Base-by-base conservation (phyloP, 2,113 vertebrate species). In the Vulpes ferrilata region DNA sequence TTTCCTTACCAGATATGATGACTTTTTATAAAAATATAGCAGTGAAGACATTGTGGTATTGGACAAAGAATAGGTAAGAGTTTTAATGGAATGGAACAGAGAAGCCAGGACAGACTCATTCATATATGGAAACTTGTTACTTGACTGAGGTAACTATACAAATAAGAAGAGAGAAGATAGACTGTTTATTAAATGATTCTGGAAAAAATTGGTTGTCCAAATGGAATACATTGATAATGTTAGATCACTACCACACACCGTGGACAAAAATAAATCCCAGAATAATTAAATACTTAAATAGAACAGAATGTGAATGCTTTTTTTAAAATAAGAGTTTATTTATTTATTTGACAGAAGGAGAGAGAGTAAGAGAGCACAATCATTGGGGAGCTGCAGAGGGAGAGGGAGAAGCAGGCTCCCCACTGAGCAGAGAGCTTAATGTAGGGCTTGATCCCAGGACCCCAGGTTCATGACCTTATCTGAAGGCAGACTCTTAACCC, bases 221-320 rank as follows among this genome's bases (percentile, higher is more conserved):
- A 67, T 23, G 7, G 95, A 95, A 69, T 38, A 94, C 23, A 51
- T 17, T 85, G 30, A 69, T 74, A 90, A 76, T 71, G 48, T 90
- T 84, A 74, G 22, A 82, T 60, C 35, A n/a, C 51, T 59, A 73
- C n/a, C 48, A 67, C 9, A 80, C 11, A 17, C 35, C 30, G 7
- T 76, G 59, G 43, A 57, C 23, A 69, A 53, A 93, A 71, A 67
- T 55, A 80, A 59, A 87, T 71, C n/a, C 30, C 48, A 78, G 23
- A 25, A 67, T 93, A 71, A 87, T n/a, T 51, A 89, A 83, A 92
- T 73, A 78, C n/a, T 73, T 89, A 59, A 67, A 32, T 81, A 90
- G 79, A 81, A 81, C 30, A 90, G 55, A 86, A 86, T 27, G 51
- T 62, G 22, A 59, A 60, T 60, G 38, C 7, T 69, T n/a, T 69